phyloP scores from a whole-genome alignment of 2,888 invertebrate species.

The Thymelicus lineola region DNA sequence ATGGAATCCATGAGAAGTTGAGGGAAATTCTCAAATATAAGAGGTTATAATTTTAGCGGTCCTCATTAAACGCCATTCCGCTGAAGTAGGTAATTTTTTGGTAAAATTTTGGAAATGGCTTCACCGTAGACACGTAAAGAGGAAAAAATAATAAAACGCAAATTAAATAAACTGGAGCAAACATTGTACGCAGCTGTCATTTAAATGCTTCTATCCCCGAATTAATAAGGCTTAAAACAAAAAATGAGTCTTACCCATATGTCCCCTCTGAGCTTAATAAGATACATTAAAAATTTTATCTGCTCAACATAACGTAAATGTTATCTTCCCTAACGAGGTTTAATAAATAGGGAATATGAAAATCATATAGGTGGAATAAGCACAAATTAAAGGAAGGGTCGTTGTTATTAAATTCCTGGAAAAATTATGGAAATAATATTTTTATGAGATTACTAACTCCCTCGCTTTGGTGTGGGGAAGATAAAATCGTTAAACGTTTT shows the following conservation, averaged over 20 bases:
- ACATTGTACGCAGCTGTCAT: not conserved
- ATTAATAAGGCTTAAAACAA: not conserved
- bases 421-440: not conserved
- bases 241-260: not conserved
- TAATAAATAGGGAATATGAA: not conserved
- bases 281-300: not conserved
- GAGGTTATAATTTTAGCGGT: no score
- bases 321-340: slow-evolving; percentile 5
- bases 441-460: not conserved
- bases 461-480: not conserved
- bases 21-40: no score
- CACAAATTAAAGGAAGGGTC: not conserved
- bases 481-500: not conserved
- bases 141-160: not conserved
- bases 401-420: slow-evolving; percentile 4
- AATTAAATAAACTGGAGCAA: not conserved
- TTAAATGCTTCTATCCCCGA: not conserved
- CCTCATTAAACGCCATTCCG: no score
- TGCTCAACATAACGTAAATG: not conserved
- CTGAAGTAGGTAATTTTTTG: no score
- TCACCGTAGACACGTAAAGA: not conserved
- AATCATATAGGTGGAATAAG: slow-evolving; percentile 6
- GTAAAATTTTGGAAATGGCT: no score
- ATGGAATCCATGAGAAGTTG: no score
- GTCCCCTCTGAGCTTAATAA: not conserved